Evolutionary conservation across 2,797 vertebrate species (phyloP), one percentile per base, ranked within the genome.

Genomic region (Pseudochromis fuscus): DNA sequence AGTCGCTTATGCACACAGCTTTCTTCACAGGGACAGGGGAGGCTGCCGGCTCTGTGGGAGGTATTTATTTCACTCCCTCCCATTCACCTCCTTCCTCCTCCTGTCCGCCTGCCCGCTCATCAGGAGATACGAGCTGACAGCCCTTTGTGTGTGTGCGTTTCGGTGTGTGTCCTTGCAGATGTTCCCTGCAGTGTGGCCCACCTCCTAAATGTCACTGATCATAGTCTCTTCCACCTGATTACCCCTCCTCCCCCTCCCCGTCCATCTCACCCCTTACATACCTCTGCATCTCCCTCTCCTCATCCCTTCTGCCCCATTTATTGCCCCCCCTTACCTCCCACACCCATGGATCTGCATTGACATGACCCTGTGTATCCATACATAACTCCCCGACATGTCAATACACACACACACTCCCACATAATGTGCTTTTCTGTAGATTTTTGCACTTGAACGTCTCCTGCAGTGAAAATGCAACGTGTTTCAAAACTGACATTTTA

Each of bases 141-240:
- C 76, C 52, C 51, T 33, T n/a, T 44, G 50, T 55, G 45, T 61
- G 51, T 63, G 53, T 53, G 64, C 7, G 2, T 50, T 35, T 66
- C 24, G 18, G 18, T 72, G 66, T 67, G 42, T 27, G 48, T 89
- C 55, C 67, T n/a, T 52, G 71, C 84, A 87, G 83, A 86, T 91
- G 83, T 86, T 81, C 84, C 89, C 89, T 67, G 77, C 82, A 70
- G 87, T 64, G 79, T 80, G 71, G 67, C 75, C 81, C 81, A 82
- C 82, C 87, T 91, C 83, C 79, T 84, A 91, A 92, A 91, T 92
- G 89, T 91, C 91, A 92, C 82, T 88, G 90, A 91, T 91, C 90
- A 90, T 81, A 87, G 87, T 78, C 83, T 79, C 85, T 90, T 92
- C 86, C 88, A 75, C 86, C 85, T 90, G 89, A 92, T 92, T 91